Evolutionary conservation across 2,888 invertebrate genomes (phyloP), one percentile per base, ranked within the genome.

Genomic region (Eupsilia transversa): DNA sequence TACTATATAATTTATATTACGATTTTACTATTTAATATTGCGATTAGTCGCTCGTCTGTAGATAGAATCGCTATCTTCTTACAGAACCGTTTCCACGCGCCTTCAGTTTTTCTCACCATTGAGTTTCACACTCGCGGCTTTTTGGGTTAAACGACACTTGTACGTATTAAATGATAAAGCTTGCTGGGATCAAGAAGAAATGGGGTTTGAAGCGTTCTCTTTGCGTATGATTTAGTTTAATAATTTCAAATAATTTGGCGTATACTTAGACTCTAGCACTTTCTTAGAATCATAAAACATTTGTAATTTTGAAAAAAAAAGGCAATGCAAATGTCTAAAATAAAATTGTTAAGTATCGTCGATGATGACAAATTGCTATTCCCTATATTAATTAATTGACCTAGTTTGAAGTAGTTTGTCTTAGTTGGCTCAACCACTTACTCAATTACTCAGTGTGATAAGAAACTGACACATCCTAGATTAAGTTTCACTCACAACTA

Each of bases 31-130:
- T 20, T 41, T 1, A 14, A 33, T 10, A 33, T 43, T 57, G 33
- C 52, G 46, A 49, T 54, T 46, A 71, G 69, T 75, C 77, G 83
- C 74, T 52, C 56, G 83, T 82, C 73, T 80, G 72, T 23, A 56
- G 12, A 52, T 10, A 49, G 23, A 76, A 72, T 63, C 56, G 82
- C 76, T 87, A 83, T 86, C 79, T 87, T 77, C 85, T 82, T 77
- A 74, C 75, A 73, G 52, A 69, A 85, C 72, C 76, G 78, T 82
- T 74, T 74, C 72, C 80, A 77, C 74, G 74, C 83, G 76, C 78
- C 75, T 75, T 77, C 70, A 83, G 82, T 86, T 87, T 86, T 87
- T 82, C 83, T 84, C 69, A 63, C 67, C 80, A 87, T 80, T 83
- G 80, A 84, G 76, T 82, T 86, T 87, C 83, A 86, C 80, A 86